Evolutionary conservation across 2,113 vertebrate genomes (phyloP).

Genomic region (Gymnorhina tibicen): DNA sequence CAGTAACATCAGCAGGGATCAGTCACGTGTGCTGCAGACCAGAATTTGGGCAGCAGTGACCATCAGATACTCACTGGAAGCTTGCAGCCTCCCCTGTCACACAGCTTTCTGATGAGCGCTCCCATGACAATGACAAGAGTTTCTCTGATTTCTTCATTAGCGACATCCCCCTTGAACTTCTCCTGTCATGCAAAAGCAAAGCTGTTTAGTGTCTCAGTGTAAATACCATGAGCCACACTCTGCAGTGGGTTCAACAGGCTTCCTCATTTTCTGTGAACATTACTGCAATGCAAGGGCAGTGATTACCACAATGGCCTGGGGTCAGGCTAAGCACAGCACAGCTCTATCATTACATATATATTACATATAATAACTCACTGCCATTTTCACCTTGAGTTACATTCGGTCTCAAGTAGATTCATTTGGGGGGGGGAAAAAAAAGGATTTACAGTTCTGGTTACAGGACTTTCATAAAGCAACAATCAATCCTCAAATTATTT

Average conservation of each 20-base stretch:
- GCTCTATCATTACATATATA: background rate
- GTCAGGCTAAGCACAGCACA: background rate
- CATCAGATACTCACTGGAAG: conserved; percentile 80
- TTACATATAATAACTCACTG: background rate
- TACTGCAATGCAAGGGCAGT: background rate
- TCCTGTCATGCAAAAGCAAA: conserved; percentile 69
- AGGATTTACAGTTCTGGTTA: background rate
- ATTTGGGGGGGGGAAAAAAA: background rate
- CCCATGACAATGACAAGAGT: conserved; percentile 90
- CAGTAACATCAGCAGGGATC: background rate
- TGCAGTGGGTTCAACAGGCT: background rate
- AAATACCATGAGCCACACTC: background rate
- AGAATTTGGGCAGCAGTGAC: background rate
- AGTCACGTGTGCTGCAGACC: background rate
- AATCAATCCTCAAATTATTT: background rate
- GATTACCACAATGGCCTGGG: background rate
- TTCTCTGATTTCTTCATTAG: conserved; percentile 87
- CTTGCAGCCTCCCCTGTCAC: conserved; percentile 84
- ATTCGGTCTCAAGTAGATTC: background rate
- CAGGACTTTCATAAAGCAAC: background rate
- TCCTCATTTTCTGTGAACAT: background rate
- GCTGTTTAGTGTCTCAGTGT: background rate
- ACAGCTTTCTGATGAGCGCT: conserved; percentile 87
- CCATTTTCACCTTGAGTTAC: background rate
- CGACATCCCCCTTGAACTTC: conserved; percentile 82